Evolutionary conservation across 2,797 vertebrate species (phyloP).

Genomic region (Glossophaga mutica): DNA sequence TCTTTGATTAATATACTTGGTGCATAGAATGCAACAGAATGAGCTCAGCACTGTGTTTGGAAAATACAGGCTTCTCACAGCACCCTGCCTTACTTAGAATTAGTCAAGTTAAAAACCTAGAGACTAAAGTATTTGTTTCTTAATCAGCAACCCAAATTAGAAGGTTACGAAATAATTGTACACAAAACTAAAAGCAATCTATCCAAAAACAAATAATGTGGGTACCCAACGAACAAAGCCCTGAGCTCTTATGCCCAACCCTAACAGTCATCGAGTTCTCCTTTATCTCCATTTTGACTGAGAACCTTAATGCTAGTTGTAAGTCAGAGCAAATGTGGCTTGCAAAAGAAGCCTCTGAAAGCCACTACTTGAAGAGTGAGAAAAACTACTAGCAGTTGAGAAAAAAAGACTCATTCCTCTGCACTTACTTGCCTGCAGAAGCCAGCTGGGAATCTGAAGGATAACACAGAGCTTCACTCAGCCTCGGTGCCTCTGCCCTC

Average conservation of each 20-base stretch:
- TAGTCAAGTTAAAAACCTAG: background rate
- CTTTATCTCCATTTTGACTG: background rate
- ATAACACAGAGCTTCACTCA: conserved; percentile 42
- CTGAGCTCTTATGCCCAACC: background rate
- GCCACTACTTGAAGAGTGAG: background rate
- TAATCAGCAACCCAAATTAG: background rate
- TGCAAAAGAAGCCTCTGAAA: background rate
- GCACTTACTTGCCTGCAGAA: conserved; percentile 41
- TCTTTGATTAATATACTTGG: background rate
- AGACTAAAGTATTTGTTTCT: background rate
- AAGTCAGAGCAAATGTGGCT: background rate
- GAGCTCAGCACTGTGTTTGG: background rate
- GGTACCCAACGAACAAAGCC: background rate
- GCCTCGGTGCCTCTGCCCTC: background rate
- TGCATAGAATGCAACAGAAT: background rate
- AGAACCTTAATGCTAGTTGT: background rate
- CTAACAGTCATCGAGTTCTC: background rate
- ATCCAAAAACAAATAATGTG: background rate
- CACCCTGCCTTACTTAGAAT: background rate
- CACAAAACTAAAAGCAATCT: background rate
- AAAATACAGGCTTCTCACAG: background rate
- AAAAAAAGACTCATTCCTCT: conserved; percentile 32
- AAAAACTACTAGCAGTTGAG: conserved; percentile 25
- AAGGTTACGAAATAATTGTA: background rate
- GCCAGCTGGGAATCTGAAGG: background rate